Evolutionary conservation across 2,888 invertebrate species (phyloP).

Genomic region (Ectemnius lituratus): DNA sequence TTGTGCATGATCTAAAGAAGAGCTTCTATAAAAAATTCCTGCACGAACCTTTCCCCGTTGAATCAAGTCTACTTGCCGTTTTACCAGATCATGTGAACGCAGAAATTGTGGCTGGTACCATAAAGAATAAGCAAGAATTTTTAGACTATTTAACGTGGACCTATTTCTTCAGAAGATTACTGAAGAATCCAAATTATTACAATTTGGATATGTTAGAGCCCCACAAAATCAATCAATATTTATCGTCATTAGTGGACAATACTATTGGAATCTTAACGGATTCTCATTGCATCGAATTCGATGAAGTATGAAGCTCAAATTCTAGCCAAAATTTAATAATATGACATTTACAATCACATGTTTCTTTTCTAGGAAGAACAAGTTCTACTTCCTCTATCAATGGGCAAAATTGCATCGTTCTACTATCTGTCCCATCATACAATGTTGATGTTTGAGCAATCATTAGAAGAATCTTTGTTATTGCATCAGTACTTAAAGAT

Average conservation of each 20-base stretch:
- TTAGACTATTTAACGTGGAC: slow-evolving; percentile 99
- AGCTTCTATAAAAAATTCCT: slow-evolving; percentile 99
- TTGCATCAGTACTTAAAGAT: slow-evolving; percentile 87
- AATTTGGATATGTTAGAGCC: slow-evolving; percentile 86
- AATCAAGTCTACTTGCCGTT: slow-evolving; percentile 94
- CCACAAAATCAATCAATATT: slow-evolving; percentile 84
- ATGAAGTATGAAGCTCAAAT: slow-evolving; percentile 80
- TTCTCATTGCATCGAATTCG: slow-evolving; percentile 89
- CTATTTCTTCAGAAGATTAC: slow-evolving; percentile 94
- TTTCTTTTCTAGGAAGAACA: slow-evolving; percentile 63
- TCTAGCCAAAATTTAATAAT: no score
- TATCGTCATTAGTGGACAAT: slow-evolving; percentile 90
- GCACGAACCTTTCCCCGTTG: slow-evolving; percentile 99
- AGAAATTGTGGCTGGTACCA: slow-evolving; percentile 96
- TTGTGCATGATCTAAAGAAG: slow-evolving; percentile 98
- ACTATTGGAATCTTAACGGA: slow-evolving; percentile 85
- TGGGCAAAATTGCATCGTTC: slow-evolving; percentile 96
- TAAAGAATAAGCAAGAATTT: slow-evolving; percentile 94
- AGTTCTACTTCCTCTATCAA: slow-evolving; percentile 77
- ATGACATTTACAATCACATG: slow-evolving; percentile 1
- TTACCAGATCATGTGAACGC: slow-evolving; percentile 98
- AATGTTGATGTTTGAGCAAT: slow-evolving; percentile 88
- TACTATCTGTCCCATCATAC: slow-evolving; percentile 97
- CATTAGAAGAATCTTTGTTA: slow-evolving; percentile 82
- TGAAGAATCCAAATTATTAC: slow-evolving; percentile 96